Percentiles rank a stretch among this genome's conserved stretches.
These are phyloP conservation scores for Tragulus kanchil DNA, from an alignment of 2,113 vertebrate genomes.

Conservation along the genomic window DNA sequence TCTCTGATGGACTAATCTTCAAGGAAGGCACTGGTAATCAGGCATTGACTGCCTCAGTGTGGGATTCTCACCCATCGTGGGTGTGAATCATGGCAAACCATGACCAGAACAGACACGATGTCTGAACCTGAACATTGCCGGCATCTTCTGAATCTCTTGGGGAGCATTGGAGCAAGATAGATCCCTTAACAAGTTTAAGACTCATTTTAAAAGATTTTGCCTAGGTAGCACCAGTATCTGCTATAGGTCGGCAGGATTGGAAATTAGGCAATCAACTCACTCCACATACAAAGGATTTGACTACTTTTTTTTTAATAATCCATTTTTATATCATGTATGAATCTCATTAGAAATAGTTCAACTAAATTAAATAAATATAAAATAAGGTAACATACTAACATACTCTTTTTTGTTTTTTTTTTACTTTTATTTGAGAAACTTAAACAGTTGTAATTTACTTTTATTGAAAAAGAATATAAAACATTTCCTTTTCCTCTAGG, in stretches of 20 bases:
- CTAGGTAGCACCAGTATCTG: neutral
- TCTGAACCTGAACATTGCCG: neutral
- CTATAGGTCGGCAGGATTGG: neutral
- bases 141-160: neutral
- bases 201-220: conserved; percentile 1
- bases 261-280: neutral
- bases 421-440: neutral
- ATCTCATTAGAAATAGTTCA: neutral
- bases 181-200: neutral
- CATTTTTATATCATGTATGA: neutral
- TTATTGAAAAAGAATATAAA: conserved; percentile 37
- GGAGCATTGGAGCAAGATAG: fast-evolving
- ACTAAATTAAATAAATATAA: neutral
- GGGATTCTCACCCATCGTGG: neutral
- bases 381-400: neutral
- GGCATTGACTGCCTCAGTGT: neutral
- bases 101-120: neutral
- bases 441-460: neutral
- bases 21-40: neutral
- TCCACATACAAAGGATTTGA: neutral
- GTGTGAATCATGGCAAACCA: neutral
- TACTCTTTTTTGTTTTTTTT: neutral
- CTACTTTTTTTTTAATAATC: neutral
- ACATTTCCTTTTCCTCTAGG: neutral
- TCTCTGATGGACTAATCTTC: neutral